A percentile compares a stretch with the other conserved stretches of the same genome.
Conservation (phyloP, 2,113 vertebrate species). For the Tinamus guttatus region DNA sequence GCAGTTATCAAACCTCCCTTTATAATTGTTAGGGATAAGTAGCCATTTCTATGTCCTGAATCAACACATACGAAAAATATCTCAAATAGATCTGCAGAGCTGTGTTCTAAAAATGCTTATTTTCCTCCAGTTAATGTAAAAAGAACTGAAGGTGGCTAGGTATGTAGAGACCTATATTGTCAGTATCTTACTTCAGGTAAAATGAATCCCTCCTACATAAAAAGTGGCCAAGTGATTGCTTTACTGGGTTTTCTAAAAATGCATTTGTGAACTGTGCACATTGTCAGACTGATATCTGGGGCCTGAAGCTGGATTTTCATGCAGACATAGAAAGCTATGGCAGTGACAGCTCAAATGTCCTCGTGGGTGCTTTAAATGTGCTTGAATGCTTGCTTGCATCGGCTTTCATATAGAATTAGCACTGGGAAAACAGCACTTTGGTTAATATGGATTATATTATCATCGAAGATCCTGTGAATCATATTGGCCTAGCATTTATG, state of each 20-base stretch:
- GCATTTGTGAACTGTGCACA: neutral
- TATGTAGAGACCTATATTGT: neutral
- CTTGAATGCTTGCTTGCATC: neutral
- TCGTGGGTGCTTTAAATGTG: rapidly evolving
- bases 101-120: neutral
- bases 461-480: neutral
- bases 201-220: neutral
- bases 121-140: neutral
- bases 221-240: neutral
- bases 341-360: neutral
- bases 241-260: neutral
- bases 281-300: neutral
- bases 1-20: neutral
- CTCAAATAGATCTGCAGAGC: neutral
- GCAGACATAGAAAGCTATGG: neutral
- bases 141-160: neutral
- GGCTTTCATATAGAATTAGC: neutral
- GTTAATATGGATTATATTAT: neutral
- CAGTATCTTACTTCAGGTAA: neutral
- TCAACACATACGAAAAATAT: neutral
- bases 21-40: neutral
- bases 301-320: neutral
- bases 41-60: neutral
- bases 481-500: neutral
- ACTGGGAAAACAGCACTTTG: rapidly evolving